Conservation (phyloP, 2,113 vertebrate species). For the Ceyx cyanopectus region DNA sequence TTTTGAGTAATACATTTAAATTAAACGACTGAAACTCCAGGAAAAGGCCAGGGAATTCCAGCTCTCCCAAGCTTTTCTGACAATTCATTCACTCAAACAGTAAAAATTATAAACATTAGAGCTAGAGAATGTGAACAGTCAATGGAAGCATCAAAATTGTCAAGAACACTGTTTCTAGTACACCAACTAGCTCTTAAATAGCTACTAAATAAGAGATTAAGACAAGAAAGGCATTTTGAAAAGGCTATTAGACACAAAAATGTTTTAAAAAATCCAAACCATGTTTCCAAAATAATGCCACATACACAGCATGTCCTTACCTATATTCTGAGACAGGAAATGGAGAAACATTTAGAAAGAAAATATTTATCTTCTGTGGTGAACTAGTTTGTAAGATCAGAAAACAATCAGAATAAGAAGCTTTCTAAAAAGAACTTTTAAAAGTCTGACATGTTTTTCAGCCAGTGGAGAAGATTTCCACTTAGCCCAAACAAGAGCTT, state of each 20-base stretch:
- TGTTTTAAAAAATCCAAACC: neutral
- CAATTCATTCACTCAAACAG: neutral
- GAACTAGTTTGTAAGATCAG: neutral
- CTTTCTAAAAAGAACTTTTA: neutral
- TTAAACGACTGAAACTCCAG: neutral
- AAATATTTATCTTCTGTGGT: neutral
- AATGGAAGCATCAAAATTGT: neutral
- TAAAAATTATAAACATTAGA: neutral
- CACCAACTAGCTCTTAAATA: neutral
- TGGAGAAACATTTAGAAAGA: neutral
- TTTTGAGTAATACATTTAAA: neutral
- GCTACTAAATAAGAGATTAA: neutral
- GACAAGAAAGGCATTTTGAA: neutral
- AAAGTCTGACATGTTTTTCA: neutral
- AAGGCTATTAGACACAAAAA: neutral
- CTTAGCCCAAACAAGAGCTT: neutral
- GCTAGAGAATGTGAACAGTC: neutral
- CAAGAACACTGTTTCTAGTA: neutral
- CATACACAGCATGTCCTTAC: neutral
- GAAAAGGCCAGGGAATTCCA: neutral
- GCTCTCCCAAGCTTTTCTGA: neutral
- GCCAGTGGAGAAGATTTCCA: neutral
- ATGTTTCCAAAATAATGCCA: neutral
- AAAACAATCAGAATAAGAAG: neutral
- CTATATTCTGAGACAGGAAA: neutral